Evolutionary conservation across 2,113 vertebrate species (phyloP), one percentile per base, ranked within the genome.

Genomic region (Tricholaema leucomelas): DNA sequence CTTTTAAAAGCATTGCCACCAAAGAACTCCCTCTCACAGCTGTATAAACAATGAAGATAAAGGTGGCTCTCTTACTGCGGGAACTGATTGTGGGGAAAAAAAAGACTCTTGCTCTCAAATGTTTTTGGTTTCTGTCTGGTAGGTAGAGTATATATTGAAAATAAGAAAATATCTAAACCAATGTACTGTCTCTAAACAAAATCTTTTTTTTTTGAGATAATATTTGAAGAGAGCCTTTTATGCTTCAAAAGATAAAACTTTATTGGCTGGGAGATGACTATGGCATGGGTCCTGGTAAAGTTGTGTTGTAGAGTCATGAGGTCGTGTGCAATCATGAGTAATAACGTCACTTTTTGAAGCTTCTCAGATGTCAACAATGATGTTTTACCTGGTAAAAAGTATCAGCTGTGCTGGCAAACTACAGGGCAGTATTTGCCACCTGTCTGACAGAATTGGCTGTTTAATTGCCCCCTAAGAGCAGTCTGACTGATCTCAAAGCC

Each of bases 251-350:
- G 38, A 13, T 11, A 6, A 24, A 48, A 35, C 33, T 40, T 83
- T 54, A 14, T 46, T 21, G 31, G 9, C 21, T 58, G n/a, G 38
- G 42, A 67, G 42, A 17, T 66, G 35, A 27, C 35, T 0, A 0
- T 73, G 64, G 23, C 2, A 2, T 1, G 44, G 42, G 24, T 75
- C 27, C 30, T 66, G 42, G 15, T 76, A 33, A 81, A 33, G 5
- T 10, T 63, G 11, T 42, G n/a, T 56, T 75, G 35, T 38, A 31
- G 23, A 36, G 58, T 4, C 2, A 3, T 3, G 10, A 67, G 46
- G 14, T 10, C 15, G 15, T n/a, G 10, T 3, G 73, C 46, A 18
- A 8, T 23, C 0, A 1, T 50, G 48, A 74, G 44, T 20, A 82
- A 2, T 48, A n/a, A 9, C 31, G 55, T 3, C 21, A 23, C 16